These are phyloP conservation scores for Drosophila paracracens DNA, from an alignment of 2,888 invertebrate species.

Conservation along the genomic window DNA sequence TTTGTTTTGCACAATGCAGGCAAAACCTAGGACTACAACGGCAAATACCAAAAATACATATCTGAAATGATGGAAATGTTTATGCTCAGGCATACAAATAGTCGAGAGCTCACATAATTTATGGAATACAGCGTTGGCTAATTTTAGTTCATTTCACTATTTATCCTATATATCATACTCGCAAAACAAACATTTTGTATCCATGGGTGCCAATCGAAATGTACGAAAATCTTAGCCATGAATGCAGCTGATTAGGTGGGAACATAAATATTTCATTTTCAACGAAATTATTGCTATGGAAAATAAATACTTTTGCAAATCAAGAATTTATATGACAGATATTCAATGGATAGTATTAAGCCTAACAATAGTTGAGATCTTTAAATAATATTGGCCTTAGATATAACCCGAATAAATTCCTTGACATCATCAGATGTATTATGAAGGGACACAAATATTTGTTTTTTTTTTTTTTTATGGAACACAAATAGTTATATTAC, in stretches of 20 bases:
- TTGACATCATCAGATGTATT: neutral
- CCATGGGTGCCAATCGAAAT: slow-evolving; percentile 48
- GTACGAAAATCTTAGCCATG: slow-evolving; percentile 13
- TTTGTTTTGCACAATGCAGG: slow-evolving; percentile 7
- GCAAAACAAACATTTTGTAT: slow-evolving; percentile 53
- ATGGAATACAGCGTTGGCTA: slow-evolving; percentile 23
- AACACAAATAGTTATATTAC: neutral
- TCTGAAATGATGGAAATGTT: slow-evolving; percentile 52
- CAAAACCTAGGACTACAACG: slow-evolving; percentile 7
- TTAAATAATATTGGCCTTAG: neutral
- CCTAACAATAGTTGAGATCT: neutral
- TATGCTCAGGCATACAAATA: slow-evolving; percentile 49
- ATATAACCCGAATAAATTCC: neutral
- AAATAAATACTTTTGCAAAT: neutral
- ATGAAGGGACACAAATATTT: neutral
- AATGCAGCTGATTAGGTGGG: slow-evolving; percentile 43
- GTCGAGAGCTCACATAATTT: slow-evolving; percentile 46
- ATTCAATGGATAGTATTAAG: neutral
- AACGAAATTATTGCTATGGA: neutral
- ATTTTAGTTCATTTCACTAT: slow-evolving; percentile 20
- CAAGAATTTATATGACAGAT: neutral
- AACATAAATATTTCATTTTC: slow-evolving; percentile 29
- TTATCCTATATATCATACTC: slow-evolving; percentile 45
- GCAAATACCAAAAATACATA: slow-evolving; percentile 4
- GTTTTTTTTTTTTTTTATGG: neutral